Evolutionary conservation across 2,888 invertebrate species (phyloP).

Genomic region (Melipona bicolor): DNA sequence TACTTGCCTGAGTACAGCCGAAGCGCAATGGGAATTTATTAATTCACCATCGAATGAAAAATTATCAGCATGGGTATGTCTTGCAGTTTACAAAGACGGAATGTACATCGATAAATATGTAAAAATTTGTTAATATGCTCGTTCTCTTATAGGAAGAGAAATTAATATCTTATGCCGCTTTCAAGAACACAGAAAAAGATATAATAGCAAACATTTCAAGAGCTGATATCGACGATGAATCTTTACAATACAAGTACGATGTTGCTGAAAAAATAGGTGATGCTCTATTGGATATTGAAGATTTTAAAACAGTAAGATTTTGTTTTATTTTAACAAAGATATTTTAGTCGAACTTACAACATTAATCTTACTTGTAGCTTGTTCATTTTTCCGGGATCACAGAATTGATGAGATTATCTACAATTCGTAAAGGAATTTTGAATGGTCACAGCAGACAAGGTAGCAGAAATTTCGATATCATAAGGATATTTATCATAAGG

Average conservation of each 20-base stretch:
- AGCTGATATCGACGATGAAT: conserved; percentile 33
- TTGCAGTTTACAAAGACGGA: not conserved
- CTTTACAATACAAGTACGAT: conserved; percentile 70
- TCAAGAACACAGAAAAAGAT: conserved; percentile 68
- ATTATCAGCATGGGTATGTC: conserved; percentile 74
- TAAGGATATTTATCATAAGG: not conserved
- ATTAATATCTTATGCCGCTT: conserved; percentile 62
- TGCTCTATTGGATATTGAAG: conserved; percentile 67
- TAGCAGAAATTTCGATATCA: conserved; percentile 42
- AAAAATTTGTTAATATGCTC: not conserved
- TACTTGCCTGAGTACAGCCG: conserved; percentile 69
- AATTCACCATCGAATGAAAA: conserved; percentile 69
- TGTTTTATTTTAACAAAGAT: not conserved
- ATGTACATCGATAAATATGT: not conserved
- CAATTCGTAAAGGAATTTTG: conserved; percentile 49
- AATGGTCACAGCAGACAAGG: conserved; percentile 70
- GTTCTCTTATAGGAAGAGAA: conserved; percentile 69
- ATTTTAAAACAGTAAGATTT: conserved; percentile 70
- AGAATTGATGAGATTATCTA: conserved; percentile 63
- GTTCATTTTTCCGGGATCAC: conserved; percentile 72
- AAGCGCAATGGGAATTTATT: conserved; percentile 76
- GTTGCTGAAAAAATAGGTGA: conserved; percentile 76
- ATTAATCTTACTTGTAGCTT: conserved; percentile 64
- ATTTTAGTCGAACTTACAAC: conserved; percentile 1
- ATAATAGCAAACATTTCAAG: conserved; percentile 50